Base-by-base conservation (phyloP, 2,888 invertebrate genomes). In the Pelosia muscerda region DNA sequence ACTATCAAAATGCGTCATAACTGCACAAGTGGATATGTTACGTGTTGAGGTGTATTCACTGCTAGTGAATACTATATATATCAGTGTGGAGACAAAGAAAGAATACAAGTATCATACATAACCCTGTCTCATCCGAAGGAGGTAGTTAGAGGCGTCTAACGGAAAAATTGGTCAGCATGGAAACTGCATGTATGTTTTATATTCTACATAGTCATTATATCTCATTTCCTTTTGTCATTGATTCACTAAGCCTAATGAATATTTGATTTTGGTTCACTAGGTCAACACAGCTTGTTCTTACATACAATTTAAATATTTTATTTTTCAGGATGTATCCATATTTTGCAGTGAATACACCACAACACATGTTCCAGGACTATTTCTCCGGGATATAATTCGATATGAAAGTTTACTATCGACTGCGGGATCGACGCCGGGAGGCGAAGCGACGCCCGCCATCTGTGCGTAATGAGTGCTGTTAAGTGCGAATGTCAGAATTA, bases 1-100 rank as follows among this genome's bases (percentile, higher is more conserved):
- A 68, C 67, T 72, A 64, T 72, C 79, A 74, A 81, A 77, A 82
- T 82, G 84, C 86, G 86, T 83, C 78, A 83, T 84, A 85, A 53
- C 72, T 77, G 85, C 86, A 82, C 73, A 78, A 81, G 84, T 76
- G 69, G 75, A 76, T 66, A 77, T 79, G 80, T 79, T 76, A 72
- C 31, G 74, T 61, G 68, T 64, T 55, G 73, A 71, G 67, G 63
- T 66, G 68, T 57, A 38, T 65, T 65, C 63, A 74, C 56, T 70
- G n/a, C n/a, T n/a, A n/a, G n/a, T n/a, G n/a, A n/a, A n/a, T n/a
- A n/a, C n/a, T n/a, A n/a, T n/a, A n/a, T n/a, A 69, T 55, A 19
- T n/a, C 19, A 6, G 9, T 9, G n/a, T n/a, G n/a, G n/a, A n/a
- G n/a, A n/a, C n/a, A n/a, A n/a, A n/a, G n/a, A n/a, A n/a, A n/a